Conservation (phyloP, 1,140 invertebrate species). For the Dysdera silvatica region DNA sequence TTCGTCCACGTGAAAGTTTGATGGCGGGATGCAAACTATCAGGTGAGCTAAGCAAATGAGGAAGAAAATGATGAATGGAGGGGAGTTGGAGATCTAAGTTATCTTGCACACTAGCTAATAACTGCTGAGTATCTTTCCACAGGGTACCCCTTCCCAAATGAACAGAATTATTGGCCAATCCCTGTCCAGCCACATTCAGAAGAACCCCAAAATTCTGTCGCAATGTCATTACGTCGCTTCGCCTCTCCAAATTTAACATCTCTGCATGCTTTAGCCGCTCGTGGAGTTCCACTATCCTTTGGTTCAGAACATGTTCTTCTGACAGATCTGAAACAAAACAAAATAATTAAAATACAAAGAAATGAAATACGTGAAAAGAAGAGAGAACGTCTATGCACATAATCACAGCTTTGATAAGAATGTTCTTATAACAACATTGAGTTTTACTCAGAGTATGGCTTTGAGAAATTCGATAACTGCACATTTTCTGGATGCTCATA, state of each 20-base stretch:
- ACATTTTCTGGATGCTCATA: no score
- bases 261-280: conserved; percentile 62
- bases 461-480: no score
- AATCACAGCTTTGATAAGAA: no score
- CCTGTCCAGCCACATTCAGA: conserved; percentile 6
- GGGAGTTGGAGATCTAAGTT: conserved; percentile 49
- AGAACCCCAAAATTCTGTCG: conserved; percentile 50
- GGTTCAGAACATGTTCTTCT: conserved; percentile 58
- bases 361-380: neutral
- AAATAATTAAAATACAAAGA: conserved; percentile 1
- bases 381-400: no score
- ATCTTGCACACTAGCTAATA: conserved; percentile 36
- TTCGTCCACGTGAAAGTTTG: conserved; percentile 62
- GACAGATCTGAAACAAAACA: conserved; percentile 40
- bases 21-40: conserved; percentile 69
- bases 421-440: no score
- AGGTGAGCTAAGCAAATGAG: conserved; percentile 67
- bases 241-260: conserved; percentile 58
- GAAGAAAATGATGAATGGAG: conserved; percentile 75
- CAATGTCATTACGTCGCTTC: conserved; percentile 60
- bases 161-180: conserved; percentile 15
- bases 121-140: conserved; percentile 33
- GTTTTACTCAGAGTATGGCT: no score
- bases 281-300: conserved; percentile 60
- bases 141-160: conserved; percentile 14